Conservation (phyloP, 1,140 invertebrate species). For the Geopemphigus sp. region DNA sequence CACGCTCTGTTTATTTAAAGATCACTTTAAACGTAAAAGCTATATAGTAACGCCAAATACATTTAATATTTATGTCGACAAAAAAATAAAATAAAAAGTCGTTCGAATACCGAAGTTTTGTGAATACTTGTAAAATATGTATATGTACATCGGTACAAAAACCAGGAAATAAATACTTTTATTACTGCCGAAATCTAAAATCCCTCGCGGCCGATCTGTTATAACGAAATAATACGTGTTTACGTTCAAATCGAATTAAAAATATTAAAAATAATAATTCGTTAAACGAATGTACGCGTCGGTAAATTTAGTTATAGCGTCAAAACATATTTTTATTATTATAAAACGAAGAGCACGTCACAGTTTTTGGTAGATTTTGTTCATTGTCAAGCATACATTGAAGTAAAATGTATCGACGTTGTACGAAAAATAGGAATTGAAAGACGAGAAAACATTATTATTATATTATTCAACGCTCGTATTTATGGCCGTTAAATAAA, state of each 20-base stretch:
- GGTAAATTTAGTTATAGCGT: neutral
- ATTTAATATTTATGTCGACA: slow-evolving; percentile 3
- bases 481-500: too few relatives aligned
- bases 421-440: neutral
- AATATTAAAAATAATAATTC: neutral
- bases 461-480: neutral
- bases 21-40: neutral
- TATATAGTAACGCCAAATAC: neutral
- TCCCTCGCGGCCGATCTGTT: neutral
- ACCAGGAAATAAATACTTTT: neutral
- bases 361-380: too few relatives aligned
- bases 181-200: neutral
- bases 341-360: neutral
- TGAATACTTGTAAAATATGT: too few relatives aligned
- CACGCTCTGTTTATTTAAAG: neutral
- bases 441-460: neutral
- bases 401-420: neutral
- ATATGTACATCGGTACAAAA: neutral
- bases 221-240: neutral
- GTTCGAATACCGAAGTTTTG: slow-evolving; percentile 6
- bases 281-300: neutral
- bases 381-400: too few relatives aligned
- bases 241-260: neutral
- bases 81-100: slow-evolving; percentile 1
- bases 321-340: neutral